Evolutionary conservation across 30 jellyfish, hydroid and myxozoan genomes (phyloP).

Genomic region (Aurelia aurita): DNA sequence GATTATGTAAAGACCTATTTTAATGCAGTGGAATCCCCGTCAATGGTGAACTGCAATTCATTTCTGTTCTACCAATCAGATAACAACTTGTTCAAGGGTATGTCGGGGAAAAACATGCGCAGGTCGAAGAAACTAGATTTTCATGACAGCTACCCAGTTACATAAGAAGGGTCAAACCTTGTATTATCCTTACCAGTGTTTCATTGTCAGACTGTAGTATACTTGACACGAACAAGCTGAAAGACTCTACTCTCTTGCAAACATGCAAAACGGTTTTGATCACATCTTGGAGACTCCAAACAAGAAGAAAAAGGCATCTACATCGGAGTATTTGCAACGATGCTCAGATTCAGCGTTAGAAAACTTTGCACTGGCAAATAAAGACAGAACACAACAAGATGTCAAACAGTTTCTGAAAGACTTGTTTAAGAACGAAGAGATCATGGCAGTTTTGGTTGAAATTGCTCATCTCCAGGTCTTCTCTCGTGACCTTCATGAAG

Average conservation of each 20-base stretch:
- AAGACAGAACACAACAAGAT: conserved; percentile 12
- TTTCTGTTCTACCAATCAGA: no score
- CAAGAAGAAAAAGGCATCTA: neutral
- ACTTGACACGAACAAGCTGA: no score
- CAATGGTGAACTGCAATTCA: no score
- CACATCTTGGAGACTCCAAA: neutral
- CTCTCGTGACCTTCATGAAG: conserved; percentile 32
- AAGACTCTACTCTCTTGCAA: neutral
- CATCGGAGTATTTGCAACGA: neutral
- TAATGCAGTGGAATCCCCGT: no score
- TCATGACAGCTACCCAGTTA: no score
- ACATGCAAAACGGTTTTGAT: conserved; percentile 19
- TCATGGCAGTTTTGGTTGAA: conserved; percentile 27
- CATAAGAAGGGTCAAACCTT: no score
- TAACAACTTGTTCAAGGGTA: no score
- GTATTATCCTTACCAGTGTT: no score
- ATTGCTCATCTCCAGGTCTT: conserved; percentile 34
- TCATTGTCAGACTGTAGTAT: no score
- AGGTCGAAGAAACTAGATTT: no score
- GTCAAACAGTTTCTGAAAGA: conserved; percentile 8
- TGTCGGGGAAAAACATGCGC: no score
- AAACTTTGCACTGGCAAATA: conserved; percentile 7
- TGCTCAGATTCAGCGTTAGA: conserved; percentile 12
- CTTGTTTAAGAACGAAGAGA: conserved; percentile 17
- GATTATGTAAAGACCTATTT: no score